phyloP scores from a whole-genome alignment of 2,797 vertebrate genomes.

The Leucoraja ocellata region DNA sequence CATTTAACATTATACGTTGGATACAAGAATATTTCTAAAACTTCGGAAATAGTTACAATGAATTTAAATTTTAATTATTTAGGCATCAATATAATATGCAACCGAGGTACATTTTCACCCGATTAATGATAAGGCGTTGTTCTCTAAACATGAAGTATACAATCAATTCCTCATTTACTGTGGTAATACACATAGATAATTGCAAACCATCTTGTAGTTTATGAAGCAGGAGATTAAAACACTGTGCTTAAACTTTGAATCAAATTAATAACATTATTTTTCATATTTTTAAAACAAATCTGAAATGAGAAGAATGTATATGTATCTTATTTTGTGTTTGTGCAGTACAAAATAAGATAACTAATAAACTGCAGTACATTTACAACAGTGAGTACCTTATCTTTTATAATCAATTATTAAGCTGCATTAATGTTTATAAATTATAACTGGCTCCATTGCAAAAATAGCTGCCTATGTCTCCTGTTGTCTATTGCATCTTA shows the following conservation, averaged over 20 bases:
- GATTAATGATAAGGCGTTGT: neutral
- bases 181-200: neutral
- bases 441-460: neutral
- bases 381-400: neutral
- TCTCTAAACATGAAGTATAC: neutral
- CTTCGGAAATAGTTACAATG: neutral
- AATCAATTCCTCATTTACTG: neutral
- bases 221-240: neutral
- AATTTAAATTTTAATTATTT: neutral
- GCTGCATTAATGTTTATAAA: neutral
- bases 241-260: neutral
- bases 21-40: neutral
- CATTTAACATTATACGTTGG: neutral
- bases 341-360: neutral
- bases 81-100: neutral
- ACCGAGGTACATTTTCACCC: neutral
- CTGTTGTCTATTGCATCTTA: neutral
- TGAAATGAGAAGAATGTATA: neutral
- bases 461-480: neutral
- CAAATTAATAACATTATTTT: neutral
- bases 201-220: neutral
- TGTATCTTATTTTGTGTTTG: neutral
- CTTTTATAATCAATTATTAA: conserved; percentile 1
- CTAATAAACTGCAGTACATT: neutral
- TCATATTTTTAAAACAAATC: neutral